Base-by-base conservation (phyloP, 2,797 vertebrate genomes). In the Mus caroli region DNA sequence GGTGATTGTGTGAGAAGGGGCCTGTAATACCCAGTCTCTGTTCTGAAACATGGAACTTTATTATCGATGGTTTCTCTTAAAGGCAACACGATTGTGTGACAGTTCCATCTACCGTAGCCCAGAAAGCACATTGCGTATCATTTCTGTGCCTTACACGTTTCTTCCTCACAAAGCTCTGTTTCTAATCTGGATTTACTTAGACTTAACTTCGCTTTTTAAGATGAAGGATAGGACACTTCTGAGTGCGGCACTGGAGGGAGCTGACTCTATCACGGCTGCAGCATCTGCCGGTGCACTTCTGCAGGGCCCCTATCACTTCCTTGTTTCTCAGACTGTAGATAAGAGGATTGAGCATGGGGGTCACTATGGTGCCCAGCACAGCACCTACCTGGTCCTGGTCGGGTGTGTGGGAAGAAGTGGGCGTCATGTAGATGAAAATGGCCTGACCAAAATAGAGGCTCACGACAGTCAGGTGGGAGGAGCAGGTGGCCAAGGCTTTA, bases 401-500 rank as follows among this genome's bases (percentile, higher is more conserved):
- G n/a, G 95, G 92, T 46, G 94, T 95, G 50, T 96, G 95, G 56
- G 86, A 73, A 60, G 94, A 95, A 1, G 20, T 54, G 62, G 95
- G 94, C 0, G 58, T 90, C 95, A 95, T 95, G 28, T 97, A 95
- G 71, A 94, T 91, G 77, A 96, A 97, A 76, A 96, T 90, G 56
- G 95, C 95, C n/a, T 97, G 95, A 7, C 96, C n/a, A 3, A 98
- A 97, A 5, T 97, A 85, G 31, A 98, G 92, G 24, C 87, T 95
- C 15, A 97, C 97, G 12, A 97, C 19, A 0, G 89, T 96, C 52
- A 98, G 89, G 62, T 98, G 98, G 4, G 97, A 97, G 24, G 94
- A 94, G 77, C 97, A 98, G 11, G 97, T 97, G 75, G 95, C 95
- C 91, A 97, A 94, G 34, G 92, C 95, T 90, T 98, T 98, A 80